Conservation (phyloP, 2,888 invertebrate genomes). For the Drosophila dives region DNA sequence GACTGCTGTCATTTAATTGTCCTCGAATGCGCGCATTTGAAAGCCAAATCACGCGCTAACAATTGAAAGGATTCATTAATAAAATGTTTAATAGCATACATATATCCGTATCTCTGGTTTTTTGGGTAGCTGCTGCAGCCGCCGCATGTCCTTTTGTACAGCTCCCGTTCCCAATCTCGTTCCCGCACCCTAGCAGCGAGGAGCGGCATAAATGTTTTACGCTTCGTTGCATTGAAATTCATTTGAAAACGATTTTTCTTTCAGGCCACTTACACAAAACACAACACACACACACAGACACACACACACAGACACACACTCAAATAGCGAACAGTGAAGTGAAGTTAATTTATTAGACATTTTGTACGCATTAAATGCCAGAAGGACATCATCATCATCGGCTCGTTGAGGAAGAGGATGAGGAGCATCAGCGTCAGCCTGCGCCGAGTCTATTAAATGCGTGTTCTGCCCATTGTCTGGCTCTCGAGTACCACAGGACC, state of each 20-base stretch:
- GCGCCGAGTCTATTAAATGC: constrained; percentile 77
- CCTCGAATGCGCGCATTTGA: constrained; percentile 64
- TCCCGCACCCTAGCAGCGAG: constrained; percentile 44
- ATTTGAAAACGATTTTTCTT: constrained; percentile 83
- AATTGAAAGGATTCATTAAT: constrained; percentile 83
- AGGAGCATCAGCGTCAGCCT: constrained; percentile 46
- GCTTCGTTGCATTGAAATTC: constrained; percentile 84
- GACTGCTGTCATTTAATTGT: constrained; percentile 76
- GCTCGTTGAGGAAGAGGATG: constrained; percentile 42
- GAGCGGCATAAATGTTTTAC: constrained; percentile 83
- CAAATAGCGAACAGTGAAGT: constrained; percentile 62
- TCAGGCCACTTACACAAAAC: constrained; percentile 78
- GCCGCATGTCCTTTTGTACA: constrained; percentile 77
- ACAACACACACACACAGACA: constrained; percentile 49
- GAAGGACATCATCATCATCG: constrained; percentile 79
- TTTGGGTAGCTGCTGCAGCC: constrained; percentile 70
- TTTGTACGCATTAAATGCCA: constrained; percentile 78
- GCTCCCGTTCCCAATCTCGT: constrained; percentile 50
- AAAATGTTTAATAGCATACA: constrained; percentile 81
- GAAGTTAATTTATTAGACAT: constrained; percentile 83
- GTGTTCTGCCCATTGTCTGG: constrained; percentile 73
- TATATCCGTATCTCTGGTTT: constrained; percentile 37
- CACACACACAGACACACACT: constrained; percentile 32
- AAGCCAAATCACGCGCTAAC: constrained; percentile 82
- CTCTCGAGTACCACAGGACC: constrained; percentile 65